Base-by-base conservation (phyloP, 2,888 invertebrate species). In the Nebria salina region DNA sequence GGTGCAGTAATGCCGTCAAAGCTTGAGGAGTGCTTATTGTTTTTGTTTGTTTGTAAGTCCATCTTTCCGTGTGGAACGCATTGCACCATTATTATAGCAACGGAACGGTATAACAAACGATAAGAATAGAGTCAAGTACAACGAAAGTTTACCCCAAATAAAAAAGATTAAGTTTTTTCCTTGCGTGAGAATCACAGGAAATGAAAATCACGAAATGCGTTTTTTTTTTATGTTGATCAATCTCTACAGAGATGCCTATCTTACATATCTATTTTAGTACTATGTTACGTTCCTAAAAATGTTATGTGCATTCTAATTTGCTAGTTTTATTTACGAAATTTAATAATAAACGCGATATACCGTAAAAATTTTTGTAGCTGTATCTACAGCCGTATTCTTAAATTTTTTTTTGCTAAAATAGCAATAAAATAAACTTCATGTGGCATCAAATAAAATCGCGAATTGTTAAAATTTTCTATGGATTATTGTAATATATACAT, bases 101-200 rank as follows among this genome's bases (percentile, higher is more conserved):
- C 7, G 8, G 3, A 54, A 54, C 54, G 54, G 8, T 54, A 54
- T 54, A 54, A 54, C 54, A 54, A 54, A 54, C 54, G 54, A 54
- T 54, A 54, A 54, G 54, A 54, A 54, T 54, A 54, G 13, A 54
- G 54, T 54, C 54, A 54, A 54, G 8, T 54, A 54, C 13, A 54
- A 54, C 72, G 72, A 70, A 72, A 77, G 77, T 72, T 77, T 72
- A 72, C 15, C 72, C 72, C 13, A 54, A 54, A 54, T 54, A 54
- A 54, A 54, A 54, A 13, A 13, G 54, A 54, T 54, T 54, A 7
- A 54, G 54, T 54, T 54, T 54, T 54, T 13, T 7, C 54, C 54
- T 54, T 54, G 54, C 54, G 54, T 54, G 54, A 54, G 13, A 54
- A 11, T 54, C 54, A 13, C 54, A 54, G 54, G 54, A 54, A 54